Evolutionary conservation across 2,888 invertebrate genomes (phyloP).

Genomic region (Rhagophthalmus giganteus): DNA sequence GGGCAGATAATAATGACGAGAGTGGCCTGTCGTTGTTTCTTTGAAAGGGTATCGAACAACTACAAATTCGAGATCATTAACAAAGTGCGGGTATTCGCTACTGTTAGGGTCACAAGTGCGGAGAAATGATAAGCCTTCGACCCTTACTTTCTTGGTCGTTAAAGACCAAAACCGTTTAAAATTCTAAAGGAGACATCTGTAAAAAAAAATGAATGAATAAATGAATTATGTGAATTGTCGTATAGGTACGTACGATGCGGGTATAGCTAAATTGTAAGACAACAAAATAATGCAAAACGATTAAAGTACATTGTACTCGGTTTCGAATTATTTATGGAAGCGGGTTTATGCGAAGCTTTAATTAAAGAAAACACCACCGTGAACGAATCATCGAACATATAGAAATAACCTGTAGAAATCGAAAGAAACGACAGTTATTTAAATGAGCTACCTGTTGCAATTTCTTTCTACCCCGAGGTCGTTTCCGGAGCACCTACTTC

Average conservation of each 20-base stretch:
- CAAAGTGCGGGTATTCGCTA: constrained; percentile 25
- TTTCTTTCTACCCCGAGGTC: too few relatives aligned
- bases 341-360: neutral
- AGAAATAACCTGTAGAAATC: too few relatives aligned
- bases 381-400: too few relatives aligned
- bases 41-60: constrained; percentile 23
- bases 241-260: constrained; percentile 23
- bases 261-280: constrained; percentile 21
- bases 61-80: constrained; percentile 27
- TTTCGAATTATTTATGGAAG: neutral
- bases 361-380: neutral
- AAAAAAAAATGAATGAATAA: too few relatives aligned
- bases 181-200: constrained; percentile 24
- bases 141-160: constrained; percentile 4
- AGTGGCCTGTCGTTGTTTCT: constrained; percentile 14
- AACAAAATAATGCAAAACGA: constrained; percentile 15
- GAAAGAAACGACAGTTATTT: too few relatives aligned
- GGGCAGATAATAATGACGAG: constrained; percentile 4
- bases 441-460: too few relatives aligned
- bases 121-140: constrained; percentile 2
- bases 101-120: constrained; percentile 14
- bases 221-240: too few relatives aligned
- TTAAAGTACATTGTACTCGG: constrained; percentile 15
- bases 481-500: too few relatives aligned
- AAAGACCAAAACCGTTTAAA: constrained; percentile 14